These are phyloP conservation scores for Erinaceus europaeus DNA, from an alignment of 2,113 vertebrate genomes.

Conservation along the genomic window DNA sequence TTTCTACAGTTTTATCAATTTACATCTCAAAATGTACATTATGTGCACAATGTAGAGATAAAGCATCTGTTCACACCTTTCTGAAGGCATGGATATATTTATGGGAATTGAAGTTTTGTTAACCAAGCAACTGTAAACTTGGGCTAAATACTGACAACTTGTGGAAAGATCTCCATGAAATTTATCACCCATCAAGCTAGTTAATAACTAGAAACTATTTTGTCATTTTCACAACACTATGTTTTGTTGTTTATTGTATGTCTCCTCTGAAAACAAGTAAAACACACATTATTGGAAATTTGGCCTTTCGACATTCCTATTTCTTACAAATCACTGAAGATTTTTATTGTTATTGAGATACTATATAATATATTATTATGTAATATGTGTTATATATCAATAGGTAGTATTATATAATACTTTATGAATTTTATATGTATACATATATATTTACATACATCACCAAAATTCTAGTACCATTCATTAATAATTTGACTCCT, in stretches of 20 bases:
- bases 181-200: slow-evolving; percentile 58
- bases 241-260: slow-evolving; percentile 40
- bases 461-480: neutral
- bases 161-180: slow-evolving; percentile 53
- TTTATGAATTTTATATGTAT: neutral
- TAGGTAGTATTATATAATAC: neutral
- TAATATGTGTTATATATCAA: no score
- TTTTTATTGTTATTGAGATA: no score
- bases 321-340: neutral
- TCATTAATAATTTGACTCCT: neutral
- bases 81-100: slow-evolving; percentile 71
- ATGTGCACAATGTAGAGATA: slow-evolving; percentile 81
- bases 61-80: slow-evolving; percentile 86
- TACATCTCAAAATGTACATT: slow-evolving; percentile 80
- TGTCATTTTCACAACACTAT: neutral
- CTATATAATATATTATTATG: no score
- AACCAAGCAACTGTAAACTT: slow-evolving; percentile 63
- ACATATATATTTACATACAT: neutral
- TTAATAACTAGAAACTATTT: slow-evolving; percentile 59
- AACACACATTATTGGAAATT: neutral
- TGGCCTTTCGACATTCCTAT: neutral
- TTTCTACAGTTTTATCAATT: slow-evolving; percentile 86
- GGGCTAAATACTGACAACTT: slow-evolving; percentile 71
- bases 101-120: slow-evolving; percentile 75
- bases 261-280: neutral